Evolutionary conservation across 1,140 invertebrate species (phyloP), one percentile per base, ranked within the genome.

Genomic region (Metaphire vulgaris): DNA sequence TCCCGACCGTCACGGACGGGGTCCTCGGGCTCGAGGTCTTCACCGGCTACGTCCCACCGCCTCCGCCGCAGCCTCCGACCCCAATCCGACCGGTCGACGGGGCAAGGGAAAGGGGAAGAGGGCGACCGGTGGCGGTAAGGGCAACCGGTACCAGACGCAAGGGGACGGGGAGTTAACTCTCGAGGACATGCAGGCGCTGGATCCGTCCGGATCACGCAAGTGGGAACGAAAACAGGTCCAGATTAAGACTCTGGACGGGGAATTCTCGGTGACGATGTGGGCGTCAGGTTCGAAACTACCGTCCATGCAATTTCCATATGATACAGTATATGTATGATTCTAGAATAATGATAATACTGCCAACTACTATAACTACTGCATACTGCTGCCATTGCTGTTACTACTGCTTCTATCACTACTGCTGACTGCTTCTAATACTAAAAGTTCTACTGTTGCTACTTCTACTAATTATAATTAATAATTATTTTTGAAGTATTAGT

Each of bases 261-360:
- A 97, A 88, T 98, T 98, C 88, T 96, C 93, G 71, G 95, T 98
- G 69, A 98, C 95, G 72, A 98, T 98, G 94, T 98, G 96, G 96
- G 95, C 95, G 32, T 95, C 95, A 1, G 95, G 95, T 85, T 56
- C 21, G 41, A n/a, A n/a, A n/a, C n/a, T n/a, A n/a, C n/a, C n/a
- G n/a, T n/a, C n/a, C n/a, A n/a, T n/a, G n/a, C n/a, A n/a, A n/a
- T n/a, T n/a, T n/a, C n/a, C n/a, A n/a, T n/a, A n/a, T n/a, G n/a
- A n/a, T n/a, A n/a, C n/a, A n/a, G n/a, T n/a, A n/a, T n/a, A n/a
- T n/a, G n/a, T n/a, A n/a, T n/a, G n/a, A n/a, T n/a, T n/a, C n/a
- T n/a, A n/a, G n/a, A n/a, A n/a, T n/a, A n/a, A n/a, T n/a, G n/a
- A n/a, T n/a, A n/a, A n/a, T n/a, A n/a, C n/a, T n/a, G n/a, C n/a